Evolutionary conservation across 2,888 invertebrate genomes (phyloP), one percentile per base, ranked within the genome.

Genomic region (Ophion obscuratus): DNA sequence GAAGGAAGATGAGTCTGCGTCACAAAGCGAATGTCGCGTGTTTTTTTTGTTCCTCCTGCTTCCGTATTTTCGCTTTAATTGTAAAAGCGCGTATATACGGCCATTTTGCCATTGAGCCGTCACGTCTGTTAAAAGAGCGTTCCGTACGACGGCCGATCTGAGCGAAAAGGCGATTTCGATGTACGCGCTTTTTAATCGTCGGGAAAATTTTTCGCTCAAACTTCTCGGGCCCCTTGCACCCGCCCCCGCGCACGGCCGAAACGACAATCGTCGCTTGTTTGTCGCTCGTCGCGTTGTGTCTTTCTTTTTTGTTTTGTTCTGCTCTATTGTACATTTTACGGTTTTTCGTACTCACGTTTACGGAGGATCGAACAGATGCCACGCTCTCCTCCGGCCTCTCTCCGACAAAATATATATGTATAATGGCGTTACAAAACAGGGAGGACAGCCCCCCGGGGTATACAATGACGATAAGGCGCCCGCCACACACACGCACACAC

Each of bases 71-170:
- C 17, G 17, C 53, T 91, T 78, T 92, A 90, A 91, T 92, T 92
- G 91, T 91, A 92, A 91, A 91, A 90, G 89, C 86, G 87, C 88
- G 91, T 89, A 81, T 68, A 81, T 81, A 92, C 93, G 92, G 93
- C 93, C 93, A 93, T 93, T 91, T 93, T 93, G 92, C 92, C 88
- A 86, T 87, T 88, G 89, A 92, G 90, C 92, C 92, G 92, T 92
- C 92, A 91, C 90, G 91, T 90, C 91, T 91, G 83, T 83, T 86
- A 74, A 77, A 83, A 83, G 27, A 27, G 67, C 64, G 40, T 64
- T 57, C 40, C 57, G 14, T 9, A 44, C 27, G 47, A 67, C 59
- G 27, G 73, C 44, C 44, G 67, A 80, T 62, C 74, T 59, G 62
- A 74, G 70, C 67, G 20, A 27, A 74, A 74, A 70, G 20, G 59